These are phyloP conservation scores for Lithodes maja DNA, from an alignment of 2,888 invertebrate species.

Conservation along the genomic window DNA sequence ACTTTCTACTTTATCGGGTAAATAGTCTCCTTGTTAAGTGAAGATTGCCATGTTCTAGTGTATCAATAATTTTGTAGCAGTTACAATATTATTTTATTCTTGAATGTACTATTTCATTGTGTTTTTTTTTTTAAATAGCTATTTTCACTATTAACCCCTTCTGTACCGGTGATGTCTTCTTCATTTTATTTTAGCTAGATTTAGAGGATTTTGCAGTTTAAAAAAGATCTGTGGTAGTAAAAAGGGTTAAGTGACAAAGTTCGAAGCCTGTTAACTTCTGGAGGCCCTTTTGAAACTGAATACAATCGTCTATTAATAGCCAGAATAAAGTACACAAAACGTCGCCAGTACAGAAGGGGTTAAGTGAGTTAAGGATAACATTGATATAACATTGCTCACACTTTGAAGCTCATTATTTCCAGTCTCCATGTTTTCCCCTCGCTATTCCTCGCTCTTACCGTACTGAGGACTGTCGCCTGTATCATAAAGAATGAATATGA, in stretches of 20 bases:
- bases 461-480: neutral
- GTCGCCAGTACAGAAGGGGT: neutral
- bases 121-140: too few relatives aligned
- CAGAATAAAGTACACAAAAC: too few relatives aligned
- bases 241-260: too few relatives aligned
- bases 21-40: neutral
- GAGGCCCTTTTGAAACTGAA: too few relatives aligned
- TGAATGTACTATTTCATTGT: neutral
- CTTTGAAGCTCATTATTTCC: slow-evolving; percentile 14
- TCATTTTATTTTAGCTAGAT: too few relatives aligned
- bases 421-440: neutral
- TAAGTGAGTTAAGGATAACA: slow-evolving; percentile 2
- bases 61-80: slow-evolving; percentile 11
- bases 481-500: neutral
- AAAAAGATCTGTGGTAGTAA: too few relatives aligned
- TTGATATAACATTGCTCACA: neutral
- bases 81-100: slow-evolving; percentile 6
- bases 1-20: neutral
- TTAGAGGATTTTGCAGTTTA: too few relatives aligned
- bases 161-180: too few relatives aligned
- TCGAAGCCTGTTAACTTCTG: too few relatives aligned
- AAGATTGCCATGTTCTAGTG: neutral
- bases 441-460: too few relatives aligned
- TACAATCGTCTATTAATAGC: too few relatives aligned
- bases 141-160: too few relatives aligned